Conservation (phyloP, 2,797 vertebrate genomes). For the Rhabdophis nuchalis region DNA sequence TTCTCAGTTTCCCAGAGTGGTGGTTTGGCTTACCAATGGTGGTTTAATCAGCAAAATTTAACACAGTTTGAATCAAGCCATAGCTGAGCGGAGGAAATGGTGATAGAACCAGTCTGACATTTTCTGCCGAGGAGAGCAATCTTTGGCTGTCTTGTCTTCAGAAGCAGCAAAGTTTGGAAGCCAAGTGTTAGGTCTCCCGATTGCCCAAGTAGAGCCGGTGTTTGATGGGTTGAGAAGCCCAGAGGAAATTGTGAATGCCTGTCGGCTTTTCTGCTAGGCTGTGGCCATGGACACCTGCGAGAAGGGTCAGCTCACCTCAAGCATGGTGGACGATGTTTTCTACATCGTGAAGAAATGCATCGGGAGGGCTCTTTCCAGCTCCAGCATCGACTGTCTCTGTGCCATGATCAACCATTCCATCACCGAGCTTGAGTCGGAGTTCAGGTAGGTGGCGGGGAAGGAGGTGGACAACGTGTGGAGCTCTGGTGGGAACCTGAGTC, state of each 20-base stretch:
- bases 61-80: neutral
- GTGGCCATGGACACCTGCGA: conserved; percentile 92
- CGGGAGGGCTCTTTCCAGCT: conserved; percentile 91
- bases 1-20: no score
- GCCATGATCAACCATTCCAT: conserved; percentile 99
- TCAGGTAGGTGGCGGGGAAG: conserved; percentile 75
- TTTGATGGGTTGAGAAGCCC: neutral
- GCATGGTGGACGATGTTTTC: conserved; percentile 98
- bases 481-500: neutral
- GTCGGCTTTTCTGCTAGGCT: conserved; percentile 73
- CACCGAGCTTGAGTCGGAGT: conserved; percentile 91
- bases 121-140: neutral
- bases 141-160: neutral
- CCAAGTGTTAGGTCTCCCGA: neutral
- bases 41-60: neutral
- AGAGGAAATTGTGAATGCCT: neutral
- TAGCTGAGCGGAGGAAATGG: neutral
- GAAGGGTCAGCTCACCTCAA: conserved; percentile 93
- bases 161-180: neutral
- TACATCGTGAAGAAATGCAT: conserved; percentile 99
- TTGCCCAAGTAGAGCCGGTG: neutral
- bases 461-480: fast-evolving
- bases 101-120: neutral
- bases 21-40: neutral
- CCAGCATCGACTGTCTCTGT: conserved; percentile 95